Evolutionary conservation across 2,113 vertebrate species (phyloP).

Genomic region (Brachyistius frenatus): DNA sequence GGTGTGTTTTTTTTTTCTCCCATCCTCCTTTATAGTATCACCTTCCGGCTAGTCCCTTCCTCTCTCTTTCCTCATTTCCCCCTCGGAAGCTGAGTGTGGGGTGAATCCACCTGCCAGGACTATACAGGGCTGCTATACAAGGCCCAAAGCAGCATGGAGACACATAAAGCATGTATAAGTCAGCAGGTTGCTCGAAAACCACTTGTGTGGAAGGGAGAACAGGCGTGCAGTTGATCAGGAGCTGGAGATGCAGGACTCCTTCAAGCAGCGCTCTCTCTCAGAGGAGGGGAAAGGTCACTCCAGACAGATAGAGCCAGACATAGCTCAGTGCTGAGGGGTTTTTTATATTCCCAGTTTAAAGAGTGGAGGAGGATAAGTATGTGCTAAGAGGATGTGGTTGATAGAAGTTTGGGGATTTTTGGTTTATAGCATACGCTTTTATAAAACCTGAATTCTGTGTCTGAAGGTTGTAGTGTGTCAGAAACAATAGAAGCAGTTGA

Average conservation of each 20-base stretch:
- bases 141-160: slow-evolving; percentile 43
- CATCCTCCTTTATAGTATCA: slow-evolving; percentile 9
- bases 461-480: not conserved
- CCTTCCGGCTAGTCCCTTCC: not conserved
- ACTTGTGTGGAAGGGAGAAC: slow-evolving; percentile 62
- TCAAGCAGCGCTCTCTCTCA: slow-evolving; percentile 13
- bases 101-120: slow-evolving; percentile 59
- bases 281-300: slow-evolving; percentile 47
- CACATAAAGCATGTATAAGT: slow-evolving; percentile 55
- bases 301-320: slow-evolving; percentile 50
- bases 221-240: slow-evolving; percentile 51
- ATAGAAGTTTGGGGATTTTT: slow-evolving; percentile 29
- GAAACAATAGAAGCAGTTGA: slow-evolving; percentile 7
- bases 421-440: slow-evolving; percentile 2
- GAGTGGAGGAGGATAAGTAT: slow-evolving; percentile 33
- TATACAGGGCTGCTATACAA: slow-evolving; percentile 18
- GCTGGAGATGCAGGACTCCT: slow-evolving; percentile 29
- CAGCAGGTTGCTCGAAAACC: slow-evolving; percentile 68
- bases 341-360: slow-evolving; percentile 24
- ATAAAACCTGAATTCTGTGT: slow-evolving; percentile 19
- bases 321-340: slow-evolving; percentile 32
- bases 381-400: slow-evolving; percentile 36
- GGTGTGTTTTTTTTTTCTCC: slow-evolving; percentile 21
- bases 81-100: not conserved
- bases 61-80: slow-evolving; percentile 2